Evolutionary conservation across 2,113 vertebrate genomes (phyloP).

Genomic region (Heliornis fulica): DNA sequence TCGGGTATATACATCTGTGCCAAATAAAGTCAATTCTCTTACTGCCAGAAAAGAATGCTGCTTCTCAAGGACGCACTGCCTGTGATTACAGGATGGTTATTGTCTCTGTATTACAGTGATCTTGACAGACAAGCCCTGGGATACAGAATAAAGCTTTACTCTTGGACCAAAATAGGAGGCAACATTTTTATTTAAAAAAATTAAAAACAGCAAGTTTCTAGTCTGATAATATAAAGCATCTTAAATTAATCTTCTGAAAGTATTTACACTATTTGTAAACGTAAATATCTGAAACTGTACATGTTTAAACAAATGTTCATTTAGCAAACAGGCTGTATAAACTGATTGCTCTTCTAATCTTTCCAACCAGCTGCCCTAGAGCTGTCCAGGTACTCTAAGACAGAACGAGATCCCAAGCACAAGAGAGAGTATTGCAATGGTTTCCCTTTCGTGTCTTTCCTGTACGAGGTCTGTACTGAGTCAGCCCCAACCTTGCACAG

Average conservation of each 20-base stretch:
- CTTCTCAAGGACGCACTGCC: neutral
- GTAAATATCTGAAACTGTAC: conserved; percentile 78
- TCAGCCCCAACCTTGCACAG: conserved; percentile 38
- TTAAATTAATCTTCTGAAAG: conserved; percentile 80
- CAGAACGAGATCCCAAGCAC: conserved; percentile 39
- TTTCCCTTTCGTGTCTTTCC: conserved; percentile 15
- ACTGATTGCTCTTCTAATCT: conserved; percentile 27
- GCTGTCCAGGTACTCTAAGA: conserved; percentile 31
- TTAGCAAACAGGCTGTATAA: conserved; percentile 65
- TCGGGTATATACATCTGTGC: neutral
- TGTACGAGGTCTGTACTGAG: conserved; percentile 47
- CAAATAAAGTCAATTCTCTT: neutral
- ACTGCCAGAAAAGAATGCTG: conserved; percentile 14
- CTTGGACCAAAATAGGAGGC: conserved; percentile 69
- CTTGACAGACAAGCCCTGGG: conserved; percentile 34
- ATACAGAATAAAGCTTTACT: conserved; percentile 57
- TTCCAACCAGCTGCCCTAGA: conserved; percentile 30
- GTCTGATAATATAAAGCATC: conserved; percentile 79
- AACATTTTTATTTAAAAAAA: conserved; percentile 74
- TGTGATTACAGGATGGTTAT: conserved; percentile 19
- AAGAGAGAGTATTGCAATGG: neutral
- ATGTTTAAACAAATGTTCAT: conserved; percentile 73
- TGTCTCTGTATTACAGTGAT: conserved; percentile 12
- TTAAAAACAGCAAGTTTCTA: conserved; percentile 78
- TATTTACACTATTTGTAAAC: conserved; percentile 80